phyloP scores from a whole-genome alignment of 2,113 vertebrate species.

The Eretmodus cyanostictus region DNA sequence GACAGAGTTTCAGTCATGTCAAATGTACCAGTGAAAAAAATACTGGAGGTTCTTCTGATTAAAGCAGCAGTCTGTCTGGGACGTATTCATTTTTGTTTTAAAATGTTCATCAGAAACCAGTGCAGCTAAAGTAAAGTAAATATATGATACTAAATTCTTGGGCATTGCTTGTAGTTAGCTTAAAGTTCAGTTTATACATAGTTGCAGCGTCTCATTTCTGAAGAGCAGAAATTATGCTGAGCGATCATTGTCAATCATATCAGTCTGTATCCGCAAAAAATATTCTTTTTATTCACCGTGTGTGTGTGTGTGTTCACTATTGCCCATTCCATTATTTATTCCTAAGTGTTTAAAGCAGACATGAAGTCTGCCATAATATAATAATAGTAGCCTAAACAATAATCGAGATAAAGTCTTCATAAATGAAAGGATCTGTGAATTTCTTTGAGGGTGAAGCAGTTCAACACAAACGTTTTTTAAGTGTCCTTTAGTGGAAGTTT shows the following conservation, averaged over 20 bases:
- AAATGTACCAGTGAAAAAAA: not conserved
- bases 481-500: not conserved
- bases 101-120: not conserved
- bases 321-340: not conserved
- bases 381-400: not conserved
- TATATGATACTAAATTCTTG: not conserved
- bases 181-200: not conserved
- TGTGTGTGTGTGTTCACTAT: not conserved
- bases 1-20: not conserved
- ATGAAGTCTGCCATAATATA: not conserved
- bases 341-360: not conserved
- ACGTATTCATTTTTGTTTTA: not conserved
- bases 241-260: not conserved
- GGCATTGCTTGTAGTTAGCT: not conserved
- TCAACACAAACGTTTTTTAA: not conserved
- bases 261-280: fast-evolving
- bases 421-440: not conserved
- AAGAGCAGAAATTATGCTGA: not conserved
- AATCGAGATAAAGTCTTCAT: not conserved
- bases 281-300: not conserved
- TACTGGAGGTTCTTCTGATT: not conserved
- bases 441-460: not conserved
- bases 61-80: not conserved
- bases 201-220: not conserved
- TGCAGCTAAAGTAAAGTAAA: not conserved